phyloP scores from a whole-genome alignment of 2,797 vertebrate genomes.

The Florisuga fusca region DNA sequence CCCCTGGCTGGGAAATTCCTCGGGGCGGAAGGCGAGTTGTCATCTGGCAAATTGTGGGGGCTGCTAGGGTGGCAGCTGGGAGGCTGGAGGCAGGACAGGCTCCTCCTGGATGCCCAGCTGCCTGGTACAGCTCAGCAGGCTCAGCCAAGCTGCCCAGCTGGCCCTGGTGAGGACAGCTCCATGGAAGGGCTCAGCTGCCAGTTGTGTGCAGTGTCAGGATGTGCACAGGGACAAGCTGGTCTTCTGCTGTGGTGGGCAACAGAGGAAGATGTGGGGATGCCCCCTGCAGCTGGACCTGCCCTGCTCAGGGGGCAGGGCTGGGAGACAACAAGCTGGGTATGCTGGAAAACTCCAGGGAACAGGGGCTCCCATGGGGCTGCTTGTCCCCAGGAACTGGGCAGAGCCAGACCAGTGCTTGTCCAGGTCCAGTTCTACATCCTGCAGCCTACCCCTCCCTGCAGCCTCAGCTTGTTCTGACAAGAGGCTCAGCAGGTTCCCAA shows the following conservation, averaged over 20 bases:
- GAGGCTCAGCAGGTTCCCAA: neutral
- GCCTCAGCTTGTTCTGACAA: neutral
- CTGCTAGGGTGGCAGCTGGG: neutral
- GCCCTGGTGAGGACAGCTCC: neutral
- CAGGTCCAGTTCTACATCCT: rapidly evolving
- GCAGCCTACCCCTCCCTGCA: neutral
- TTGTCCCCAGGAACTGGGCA: neutral
- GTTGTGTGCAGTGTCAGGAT: neutral
- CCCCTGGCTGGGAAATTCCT: rapidly evolving
- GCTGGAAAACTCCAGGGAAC: neutral
- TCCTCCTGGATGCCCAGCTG: neutral
- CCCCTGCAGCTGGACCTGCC: neutral
- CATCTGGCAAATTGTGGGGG: neutral
- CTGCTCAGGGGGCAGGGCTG: neutral
- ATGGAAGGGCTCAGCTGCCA: neutral
- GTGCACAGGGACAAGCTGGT: rapidly evolving
- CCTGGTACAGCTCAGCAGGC: neutral
- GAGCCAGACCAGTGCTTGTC: neutral
- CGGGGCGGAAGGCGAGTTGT: neutral
- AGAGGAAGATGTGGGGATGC: rapidly evolving
- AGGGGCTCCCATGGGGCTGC: rapidly evolving
- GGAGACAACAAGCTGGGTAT: rapidly evolving
- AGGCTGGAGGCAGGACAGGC: neutral
- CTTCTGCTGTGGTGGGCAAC: rapidly evolving
- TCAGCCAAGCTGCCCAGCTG: neutral